These are phyloP conservation scores for Meliscaeva auricollis DNA, from an alignment of 2,888 invertebrate genomes.

Conservation along the genomic window DNA sequence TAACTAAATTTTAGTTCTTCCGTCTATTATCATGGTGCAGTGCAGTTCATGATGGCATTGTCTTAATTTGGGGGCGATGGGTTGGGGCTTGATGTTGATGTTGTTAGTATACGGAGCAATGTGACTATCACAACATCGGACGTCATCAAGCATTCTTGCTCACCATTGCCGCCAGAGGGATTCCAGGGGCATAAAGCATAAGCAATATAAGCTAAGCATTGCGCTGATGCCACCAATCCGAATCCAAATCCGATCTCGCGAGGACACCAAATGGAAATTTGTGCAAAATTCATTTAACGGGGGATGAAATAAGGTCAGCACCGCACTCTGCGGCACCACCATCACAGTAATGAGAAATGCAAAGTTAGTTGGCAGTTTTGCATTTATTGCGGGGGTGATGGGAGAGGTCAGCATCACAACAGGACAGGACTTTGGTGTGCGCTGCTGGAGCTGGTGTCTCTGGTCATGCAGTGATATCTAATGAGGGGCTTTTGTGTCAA, in stretches of 20 bases:
- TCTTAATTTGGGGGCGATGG: not conserved
- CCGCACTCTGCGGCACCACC: slow-evolving; percentile 18
- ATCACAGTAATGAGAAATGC: slow-evolving; percentile 69
- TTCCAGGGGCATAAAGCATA: slow-evolving; percentile 54
- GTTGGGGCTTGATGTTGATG: not conserved
- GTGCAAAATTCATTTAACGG: slow-evolving; percentile 67
- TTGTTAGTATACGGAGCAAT: slow-evolving; percentile 6
- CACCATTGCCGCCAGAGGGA: slow-evolving; percentile 39
- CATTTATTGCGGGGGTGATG: slow-evolving; percentile 50
- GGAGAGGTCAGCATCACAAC: slow-evolving; percentile 33
- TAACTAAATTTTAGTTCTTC: slow-evolving; percentile 63
- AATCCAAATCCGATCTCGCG: slow-evolving; percentile 62
- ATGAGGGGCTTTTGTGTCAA: slow-evolving; percentile 67
- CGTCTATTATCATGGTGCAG: slow-evolving; percentile 24
- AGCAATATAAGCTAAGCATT: slow-evolving; percentile 36
- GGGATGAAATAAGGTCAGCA: slow-evolving; percentile 65
- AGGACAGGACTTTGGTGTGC: not conserved
- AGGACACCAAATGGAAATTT: slow-evolving; percentile 68
- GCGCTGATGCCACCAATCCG: slow-evolving; percentile 58
- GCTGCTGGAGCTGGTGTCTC: slow-evolving; percentile 23
- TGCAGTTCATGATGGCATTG: slow-evolving; percentile 28
- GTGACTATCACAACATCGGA: slow-evolving; percentile 56
- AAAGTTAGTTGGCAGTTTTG: slow-evolving; percentile 69
- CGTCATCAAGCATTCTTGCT: slow-evolving; percentile 61
- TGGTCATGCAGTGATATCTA: slow-evolving; percentile 65